Percentiles rank a stretch among this genome's conserved stretches.
Evolutionary conservation across 2,797 vertebrate species (phyloP).

Genomic region (Schizopygopsis malacanthus): DNA sequence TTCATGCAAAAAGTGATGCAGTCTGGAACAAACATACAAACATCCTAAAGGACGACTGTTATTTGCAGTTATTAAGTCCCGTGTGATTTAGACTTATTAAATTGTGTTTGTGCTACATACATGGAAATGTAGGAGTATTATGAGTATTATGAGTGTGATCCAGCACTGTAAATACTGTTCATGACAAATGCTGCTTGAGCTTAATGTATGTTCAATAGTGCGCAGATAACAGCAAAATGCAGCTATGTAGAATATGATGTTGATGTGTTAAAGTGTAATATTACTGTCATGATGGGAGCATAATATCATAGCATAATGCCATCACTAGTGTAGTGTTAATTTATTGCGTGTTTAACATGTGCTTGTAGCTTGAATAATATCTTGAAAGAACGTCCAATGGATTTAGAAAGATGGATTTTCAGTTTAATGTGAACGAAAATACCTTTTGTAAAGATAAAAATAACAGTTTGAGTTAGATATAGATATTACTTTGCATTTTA

Average conservation of each 20-base stretch:
- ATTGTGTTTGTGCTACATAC: not conserved
- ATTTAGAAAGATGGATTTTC: not conserved
- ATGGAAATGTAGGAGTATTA: slow-evolving; percentile 1
- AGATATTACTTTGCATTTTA: not conserved
- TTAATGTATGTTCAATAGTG: slow-evolving; percentile 18
- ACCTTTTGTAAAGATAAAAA: not conserved
- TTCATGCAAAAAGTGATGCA: not conserved
- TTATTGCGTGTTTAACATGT: slow-evolving; percentile 48
- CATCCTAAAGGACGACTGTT: slow-evolving; percentile 28
- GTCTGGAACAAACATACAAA: not conserved
- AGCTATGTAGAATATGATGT: slow-evolving; percentile 3
- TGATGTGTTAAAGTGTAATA: not conserved
- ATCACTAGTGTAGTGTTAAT: slow-evolving; percentile 41
- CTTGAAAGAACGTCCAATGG: not conserved
- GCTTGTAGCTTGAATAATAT: slow-evolving; percentile 2
- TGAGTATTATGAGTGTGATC: slow-evolving; percentile 9
- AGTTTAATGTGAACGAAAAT: not conserved
- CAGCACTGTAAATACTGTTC: slow-evolving; percentile 20
- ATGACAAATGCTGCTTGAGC: slow-evolving; percentile 8
- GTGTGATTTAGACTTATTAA: slow-evolving; percentile 1
- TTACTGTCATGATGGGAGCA: slow-evolving; percentile 49
- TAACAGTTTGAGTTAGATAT: not conserved
- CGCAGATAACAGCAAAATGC: slow-evolving; percentile 13
- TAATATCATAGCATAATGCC: not conserved
- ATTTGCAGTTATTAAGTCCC: not conserved